A percentile compares a stretch with the other conserved stretches of the same genome.
These are phyloP conservation scores for Oryzias dopingdopingensis DNA, from an alignment of 2,797 vertebrate species.

Conservation along the genomic window DNA sequence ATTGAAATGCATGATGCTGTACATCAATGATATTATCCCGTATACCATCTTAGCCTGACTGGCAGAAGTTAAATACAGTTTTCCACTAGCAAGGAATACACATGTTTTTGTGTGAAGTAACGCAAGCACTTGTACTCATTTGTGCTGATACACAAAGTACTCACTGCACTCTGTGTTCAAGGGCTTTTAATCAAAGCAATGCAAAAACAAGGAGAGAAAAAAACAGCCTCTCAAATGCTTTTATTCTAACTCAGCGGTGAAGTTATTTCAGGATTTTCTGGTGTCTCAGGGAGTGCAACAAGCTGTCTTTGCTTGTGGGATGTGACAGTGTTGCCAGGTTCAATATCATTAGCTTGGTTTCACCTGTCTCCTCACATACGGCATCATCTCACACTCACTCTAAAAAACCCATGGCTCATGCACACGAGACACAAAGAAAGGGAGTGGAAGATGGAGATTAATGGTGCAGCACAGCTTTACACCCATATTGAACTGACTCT, in stretches of 20 bases:
- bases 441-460: not conserved
- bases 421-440: conserved; percentile 23
- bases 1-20: too few species aligned
- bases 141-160: too few species aligned
- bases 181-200: not conserved
- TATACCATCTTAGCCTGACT: too few species aligned
- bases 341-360: conserved; percentile 59
- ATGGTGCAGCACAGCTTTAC: conserved; percentile 2
- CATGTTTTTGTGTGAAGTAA: too few species aligned
- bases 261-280: conserved; percentile 40
- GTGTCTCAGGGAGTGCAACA: conserved; percentile 41
- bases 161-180: too few species aligned
- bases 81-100: too few species aligned
- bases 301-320: conserved; percentile 37
- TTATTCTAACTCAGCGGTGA: conserved; percentile 18
- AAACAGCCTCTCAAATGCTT: conserved; percentile 9
- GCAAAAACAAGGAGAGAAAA: conserved; percentile 16
- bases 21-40: too few species aligned
- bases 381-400: conserved; percentile 30
- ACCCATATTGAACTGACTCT: conserved; percentile 7
- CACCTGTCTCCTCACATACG: conserved; percentile 56
- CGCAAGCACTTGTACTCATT: too few species aligned
- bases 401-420: conserved; percentile 37
- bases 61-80: too few species aligned
- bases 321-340: conserved; percentile 64